Conservation (phyloP, 2,113 vertebrate species). For the Pardalotus punctatus region DNA sequence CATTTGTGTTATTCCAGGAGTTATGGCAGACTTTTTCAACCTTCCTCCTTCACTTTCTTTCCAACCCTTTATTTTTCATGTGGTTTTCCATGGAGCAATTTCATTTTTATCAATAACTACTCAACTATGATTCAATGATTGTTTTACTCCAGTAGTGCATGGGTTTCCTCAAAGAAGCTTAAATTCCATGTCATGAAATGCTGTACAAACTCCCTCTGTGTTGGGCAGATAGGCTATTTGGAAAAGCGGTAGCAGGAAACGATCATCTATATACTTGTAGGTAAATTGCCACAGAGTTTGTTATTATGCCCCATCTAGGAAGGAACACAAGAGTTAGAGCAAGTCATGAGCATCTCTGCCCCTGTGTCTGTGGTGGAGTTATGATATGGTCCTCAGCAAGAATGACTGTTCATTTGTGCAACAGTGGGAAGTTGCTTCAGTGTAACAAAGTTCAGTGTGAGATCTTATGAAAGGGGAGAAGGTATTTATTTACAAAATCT, state of each 20-base stretch:
- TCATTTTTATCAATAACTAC: neutral
- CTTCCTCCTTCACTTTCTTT: neutral
- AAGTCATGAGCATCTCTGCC: conserved; percentile 78
- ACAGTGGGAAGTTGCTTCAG: neutral
- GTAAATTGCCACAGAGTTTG: neutral
- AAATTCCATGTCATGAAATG: neutral
- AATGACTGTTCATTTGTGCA: neutral
- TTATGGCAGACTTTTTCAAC: neutral
- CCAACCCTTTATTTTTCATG: neutral
- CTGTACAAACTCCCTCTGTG: neutral
- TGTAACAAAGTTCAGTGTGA: neutral
- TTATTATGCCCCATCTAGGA: conserved; percentile 44
- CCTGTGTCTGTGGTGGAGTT: conserved; percentile 75
- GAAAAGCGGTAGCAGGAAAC: neutral
- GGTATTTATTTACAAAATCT: neutral
- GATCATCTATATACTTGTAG: neutral
- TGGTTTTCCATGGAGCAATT: neutral
- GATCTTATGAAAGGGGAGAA: neutral
- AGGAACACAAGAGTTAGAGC: conserved; percentile 78
- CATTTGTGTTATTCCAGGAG: neutral
- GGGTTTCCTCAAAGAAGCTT: neutral
- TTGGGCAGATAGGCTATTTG: neutral
- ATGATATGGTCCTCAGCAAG: conserved; percentile 69
- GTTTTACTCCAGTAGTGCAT: neutral
- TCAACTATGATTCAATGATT: neutral